Conservation (phyloP, 1,140 invertebrate genomes). For the Platorchestia sp. region DNA sequence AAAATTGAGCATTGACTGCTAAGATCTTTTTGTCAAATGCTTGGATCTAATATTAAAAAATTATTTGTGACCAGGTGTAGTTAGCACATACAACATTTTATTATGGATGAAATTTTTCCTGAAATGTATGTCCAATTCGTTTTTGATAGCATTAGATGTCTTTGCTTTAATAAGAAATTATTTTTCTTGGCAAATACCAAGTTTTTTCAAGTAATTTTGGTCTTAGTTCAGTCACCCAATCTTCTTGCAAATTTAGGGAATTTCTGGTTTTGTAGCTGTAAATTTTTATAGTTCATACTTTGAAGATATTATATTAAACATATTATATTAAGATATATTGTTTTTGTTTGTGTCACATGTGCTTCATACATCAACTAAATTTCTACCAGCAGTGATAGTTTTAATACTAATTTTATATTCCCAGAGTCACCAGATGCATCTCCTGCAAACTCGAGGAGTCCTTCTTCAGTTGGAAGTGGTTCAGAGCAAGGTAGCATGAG, state of each 20-base stretch:
- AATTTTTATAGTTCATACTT: too few relatives aligned
- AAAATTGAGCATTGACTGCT: too few relatives aligned
- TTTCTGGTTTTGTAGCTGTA: too few relatives aligned
- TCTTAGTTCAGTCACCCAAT: too few relatives aligned
- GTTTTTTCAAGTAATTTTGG: neutral
- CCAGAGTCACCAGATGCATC: neutral
- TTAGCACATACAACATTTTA: neutral
- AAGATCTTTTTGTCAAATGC: too few relatives aligned
- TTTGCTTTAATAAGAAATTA: neutral
- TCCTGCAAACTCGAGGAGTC: neutral
- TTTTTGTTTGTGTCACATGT: neutral
- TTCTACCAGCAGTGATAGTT: neutral
- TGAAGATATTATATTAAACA: too few relatives aligned
- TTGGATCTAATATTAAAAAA: too few relatives aligned
- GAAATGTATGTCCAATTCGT: too few relatives aligned
- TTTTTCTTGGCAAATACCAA: neutral
- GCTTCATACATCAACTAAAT: neutral
- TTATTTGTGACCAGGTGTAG: too few relatives aligned
- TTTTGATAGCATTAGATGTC: neutral
- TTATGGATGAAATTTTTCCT: too few relatives aligned
- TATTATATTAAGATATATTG: too few relatives aligned
- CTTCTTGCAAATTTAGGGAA: too few relatives aligned
- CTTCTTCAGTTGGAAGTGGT: neutral
- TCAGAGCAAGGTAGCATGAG: constrained; percentile 37
- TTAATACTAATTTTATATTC: neutral